phyloP scores from a whole-genome alignment of 2,113 vertebrate genomes.

The Scolopax mira region DNA sequence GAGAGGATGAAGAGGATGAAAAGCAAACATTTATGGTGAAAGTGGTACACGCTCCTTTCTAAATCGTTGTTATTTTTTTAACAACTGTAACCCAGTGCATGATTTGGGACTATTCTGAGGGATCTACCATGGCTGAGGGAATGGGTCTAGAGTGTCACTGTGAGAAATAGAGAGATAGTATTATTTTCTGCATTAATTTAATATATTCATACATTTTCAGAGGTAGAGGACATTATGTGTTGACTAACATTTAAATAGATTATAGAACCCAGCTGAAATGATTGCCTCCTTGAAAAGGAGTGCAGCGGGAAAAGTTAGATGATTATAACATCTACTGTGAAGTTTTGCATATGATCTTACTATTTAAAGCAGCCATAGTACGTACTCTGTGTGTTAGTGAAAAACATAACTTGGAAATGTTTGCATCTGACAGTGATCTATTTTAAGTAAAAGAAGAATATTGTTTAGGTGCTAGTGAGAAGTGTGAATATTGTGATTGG shows the following conservation, averaged over 20 bases:
- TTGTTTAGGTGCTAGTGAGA: conserved; percentile 52
- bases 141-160: not conserved
- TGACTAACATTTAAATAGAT: not conserved
- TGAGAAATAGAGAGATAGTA: not conserved
- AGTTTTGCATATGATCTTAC: conserved; percentile 21
- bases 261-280: not conserved
- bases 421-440: conserved; percentile 32
- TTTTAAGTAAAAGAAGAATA: conserved; percentile 62
- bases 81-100: not conserved
- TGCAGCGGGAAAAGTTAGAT: not conserved
- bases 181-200: not conserved
- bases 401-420: conserved; percentile 34
- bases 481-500: conserved; percentile 67
- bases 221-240: not conserved
- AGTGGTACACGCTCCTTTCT: not conserved
- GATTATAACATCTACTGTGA: conserved; percentile 8
- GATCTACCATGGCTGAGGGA: not conserved
- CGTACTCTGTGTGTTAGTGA: conserved; percentile 17
- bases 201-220: not conserved
- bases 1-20: not conserved
- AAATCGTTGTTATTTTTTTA: not conserved
- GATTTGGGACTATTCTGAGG: not conserved
- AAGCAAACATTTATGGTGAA: not conserved
- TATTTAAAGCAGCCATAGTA: conserved; percentile 32
- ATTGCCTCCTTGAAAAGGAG: not conserved